Conservation (phyloP, 2,797 vertebrate species). For the Smutsia temminckii region DNA sequence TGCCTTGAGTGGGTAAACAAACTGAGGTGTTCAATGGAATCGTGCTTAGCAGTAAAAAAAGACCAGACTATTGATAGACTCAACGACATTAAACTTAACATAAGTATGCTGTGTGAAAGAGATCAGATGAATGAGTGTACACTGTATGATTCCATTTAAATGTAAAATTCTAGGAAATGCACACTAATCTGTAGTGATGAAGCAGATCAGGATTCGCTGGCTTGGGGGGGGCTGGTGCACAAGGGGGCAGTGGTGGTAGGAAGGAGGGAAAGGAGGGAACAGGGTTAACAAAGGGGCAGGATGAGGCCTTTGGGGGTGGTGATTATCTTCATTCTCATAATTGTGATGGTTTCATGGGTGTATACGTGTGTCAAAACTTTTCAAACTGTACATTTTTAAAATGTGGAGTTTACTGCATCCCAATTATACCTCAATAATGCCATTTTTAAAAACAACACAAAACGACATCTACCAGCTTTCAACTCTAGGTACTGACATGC, state of each 20-base stretch:
- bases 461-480: not conserved
- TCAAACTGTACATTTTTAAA: not conserved
- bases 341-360: not conserved
- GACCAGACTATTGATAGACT: not conserved
- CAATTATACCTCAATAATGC: not conserved
- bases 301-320: no score
- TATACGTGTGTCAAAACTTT: not conserved
- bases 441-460: not conserved
- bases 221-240: no score
- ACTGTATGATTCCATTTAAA: no score
- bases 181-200: not conserved
- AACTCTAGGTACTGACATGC: not conserved
- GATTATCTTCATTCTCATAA: not conserved
- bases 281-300: not conserved
- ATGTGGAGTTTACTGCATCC: not conserved
- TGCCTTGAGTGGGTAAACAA: not conserved
- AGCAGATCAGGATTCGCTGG: not conserved
- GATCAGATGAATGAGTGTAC: not conserved
- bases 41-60: not conserved
- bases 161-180: not conserved
- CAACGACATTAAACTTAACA: not conserved
- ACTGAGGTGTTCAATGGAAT: no score
- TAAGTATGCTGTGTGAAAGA: not conserved
- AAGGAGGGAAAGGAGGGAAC: rapidly evolving
- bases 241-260: no score